Evolutionary conservation across 2,797 vertebrate genomes (phyloP), one percentile per base, ranked within the genome.

Genomic region (Helicolenus hilgendorfi): DNA sequence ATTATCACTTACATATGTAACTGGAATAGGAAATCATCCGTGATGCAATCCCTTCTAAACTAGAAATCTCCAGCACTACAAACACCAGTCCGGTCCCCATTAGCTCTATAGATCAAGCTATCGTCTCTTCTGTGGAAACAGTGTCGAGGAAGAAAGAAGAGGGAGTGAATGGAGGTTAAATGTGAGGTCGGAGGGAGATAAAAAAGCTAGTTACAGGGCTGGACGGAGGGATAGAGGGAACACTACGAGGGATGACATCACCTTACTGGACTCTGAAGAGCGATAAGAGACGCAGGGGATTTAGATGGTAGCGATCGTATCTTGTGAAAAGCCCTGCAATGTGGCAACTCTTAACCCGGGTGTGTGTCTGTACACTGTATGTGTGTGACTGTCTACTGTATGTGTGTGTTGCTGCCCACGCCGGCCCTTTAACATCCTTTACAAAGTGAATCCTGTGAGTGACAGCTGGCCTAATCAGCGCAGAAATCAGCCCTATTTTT

Each of bases 171-270:
- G 56, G 64, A 87, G 74, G 67, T 70, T 68, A 83, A 79, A 78
- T 73, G 69, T 63, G 27, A 79, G 81, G 79, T 89, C 78, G 64
- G 58, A 35, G 29, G 31, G 68, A 84, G 88, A 94, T 87, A 86
- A 91, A 84, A 55, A 84, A 53, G 53, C 67, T 59, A 22, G 65
- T 87, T 68, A 85, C 22, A 73, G 68, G 79, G 70, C 75, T 58
- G 77, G 84, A 89, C 58, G 31, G 83, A 76, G 27, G 74, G 64
- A 72, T 33, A 24, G 38, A 79, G 76, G 18, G 18, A 78, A 62
- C 53, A 85, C 78, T 88, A 77, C 91, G 72, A 85, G 71, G 79
- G 85, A 91, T 95, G 95, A 95, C 92, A 91, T 93, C 89, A 91
- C 76, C 75, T 55, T 41, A 49, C 85, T 68, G 89, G 82, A 91